These are phyloP conservation scores for Ceraclea dissimilis DNA, from an alignment of 2,888 invertebrate species.

Conservation along the genomic window DNA sequence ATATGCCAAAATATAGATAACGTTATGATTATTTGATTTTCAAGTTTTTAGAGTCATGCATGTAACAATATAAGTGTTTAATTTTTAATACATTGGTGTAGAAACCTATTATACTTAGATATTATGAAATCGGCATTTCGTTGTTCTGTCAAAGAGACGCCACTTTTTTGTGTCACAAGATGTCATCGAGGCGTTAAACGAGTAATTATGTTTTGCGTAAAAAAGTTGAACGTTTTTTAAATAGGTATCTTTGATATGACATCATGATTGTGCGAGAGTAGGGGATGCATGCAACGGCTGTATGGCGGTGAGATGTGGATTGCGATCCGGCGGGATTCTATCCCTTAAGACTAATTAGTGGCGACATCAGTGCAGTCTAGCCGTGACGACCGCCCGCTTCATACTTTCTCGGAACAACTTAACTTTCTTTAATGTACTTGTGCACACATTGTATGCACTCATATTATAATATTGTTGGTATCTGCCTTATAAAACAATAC, in stretches of 20 bases:
- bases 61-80: no score
- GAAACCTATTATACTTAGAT: no score
- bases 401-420: slow-evolving; percentile 12
- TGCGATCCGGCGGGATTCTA: neutral
- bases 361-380: slow-evolving; percentile 12
- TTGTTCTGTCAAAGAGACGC: neutral
- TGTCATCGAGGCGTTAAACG: neutral
- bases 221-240: neutral
- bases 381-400: slow-evolving; percentile 9
- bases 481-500: no score
- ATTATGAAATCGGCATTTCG: neutral
- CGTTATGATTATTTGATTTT: no score
- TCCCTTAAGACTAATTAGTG: slow-evolving; percentile 10
- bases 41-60: no score
- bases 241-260: no score
- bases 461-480: no score
- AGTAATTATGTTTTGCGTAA: neutral
- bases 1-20: no score
- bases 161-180: neutral
- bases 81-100: no score
- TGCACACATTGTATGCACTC: no score
- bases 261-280: neutral
- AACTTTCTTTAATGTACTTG: neutral
- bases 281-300: neutral
- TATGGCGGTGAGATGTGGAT: no score